Base-by-base conservation (phyloP, 2,797 vertebrate genomes). In the Pseudochirops cupreus region DNA sequence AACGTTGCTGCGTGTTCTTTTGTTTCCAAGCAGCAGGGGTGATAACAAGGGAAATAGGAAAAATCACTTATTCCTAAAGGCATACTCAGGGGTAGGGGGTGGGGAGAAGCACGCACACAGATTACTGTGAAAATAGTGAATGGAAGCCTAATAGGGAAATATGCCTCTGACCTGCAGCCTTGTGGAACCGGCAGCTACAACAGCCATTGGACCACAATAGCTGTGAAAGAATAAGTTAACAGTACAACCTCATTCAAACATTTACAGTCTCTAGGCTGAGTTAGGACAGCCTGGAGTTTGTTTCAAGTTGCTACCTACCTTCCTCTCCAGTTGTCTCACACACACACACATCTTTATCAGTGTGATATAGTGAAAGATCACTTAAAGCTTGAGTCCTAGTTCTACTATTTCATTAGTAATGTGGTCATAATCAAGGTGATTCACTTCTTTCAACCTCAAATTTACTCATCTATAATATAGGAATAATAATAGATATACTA, bases 121-220 rank as follows among this genome's bases (percentile, higher is more conserved):
- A 58, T 95, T 95, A 93, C 33, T 94, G n/a, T 89, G 96, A 26
- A 67, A 90, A 93, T 62, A 91, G 39, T 33, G 93, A 52, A 50
- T 91, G 90, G 94, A 82, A 82, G 6, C 21, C 74, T 46, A 46
- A 82, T 82, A 9, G 39, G 74, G 39, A 82, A 82, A 82, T 82
- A 82, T 46, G 92, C 31, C 21, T 33, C 56, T 93, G 91, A 94
- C 92, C 94, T 62, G 55, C 46, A 91, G 52, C 91, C 91, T 87
- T 18, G 74, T 57, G 58, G n/a, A 91, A 46, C 67, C 93, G 21
- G 58, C 62, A 96, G n/a, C 57, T 82, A 39, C 74, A 82, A 46
- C n/a, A 24, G 21, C 74, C 74, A 9, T 82, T 46, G 46, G 74
- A 46, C 11, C 39, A 82, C n/a, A 46, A 82, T 21, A 26, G n/a